phyloP scores from a whole-genome alignment of 2,797 vertebrate genomes.

The Enteromius thamalakanensis region DNA sequence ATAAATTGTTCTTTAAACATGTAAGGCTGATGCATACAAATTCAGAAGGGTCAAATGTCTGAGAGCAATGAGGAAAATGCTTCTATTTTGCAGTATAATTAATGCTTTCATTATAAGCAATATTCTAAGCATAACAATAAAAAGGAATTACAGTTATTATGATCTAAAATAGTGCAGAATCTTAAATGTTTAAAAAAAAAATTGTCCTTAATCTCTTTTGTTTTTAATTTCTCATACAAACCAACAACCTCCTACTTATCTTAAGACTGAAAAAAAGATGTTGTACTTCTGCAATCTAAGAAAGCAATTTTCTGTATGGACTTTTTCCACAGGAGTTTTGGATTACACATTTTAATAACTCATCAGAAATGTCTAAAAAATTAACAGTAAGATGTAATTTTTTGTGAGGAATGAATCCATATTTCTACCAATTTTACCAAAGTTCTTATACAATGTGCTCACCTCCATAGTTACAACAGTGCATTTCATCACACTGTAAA shows the following conservation, averaged over 20 bases:
- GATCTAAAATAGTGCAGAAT: neutral
- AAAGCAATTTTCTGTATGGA: neutral
- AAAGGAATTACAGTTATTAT: neutral
- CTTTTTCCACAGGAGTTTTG: neutral
- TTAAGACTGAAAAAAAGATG: neutral
- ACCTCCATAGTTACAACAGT: neutral
- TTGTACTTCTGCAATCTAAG: neutral
- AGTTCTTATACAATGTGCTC: neutral
- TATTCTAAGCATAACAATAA: neutral
- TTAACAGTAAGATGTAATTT: neutral
- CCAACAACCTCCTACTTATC: neutral
- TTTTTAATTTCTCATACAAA: neutral
- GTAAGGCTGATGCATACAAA: neutral
- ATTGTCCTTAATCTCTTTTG: neutral
- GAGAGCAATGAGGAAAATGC: neutral
- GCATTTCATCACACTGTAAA: neutral
- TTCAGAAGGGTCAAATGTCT: neutral
- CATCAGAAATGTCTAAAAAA: neutral
- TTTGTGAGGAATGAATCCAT: neutral
- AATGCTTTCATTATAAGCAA: neutral
- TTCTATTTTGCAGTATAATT: neutral
- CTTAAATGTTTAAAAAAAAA: neutral
- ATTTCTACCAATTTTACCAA: neutral
- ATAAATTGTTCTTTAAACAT: constrained; percentile 33
- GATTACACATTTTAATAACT: neutral